A percentile compares a stretch with the other conserved stretches of the same genome.
These are phyloP conservation scores for Steinernema feltiae DNA, from an alignment of 1,140 invertebrate genomes.

Conservation along the genomic window DNA sequence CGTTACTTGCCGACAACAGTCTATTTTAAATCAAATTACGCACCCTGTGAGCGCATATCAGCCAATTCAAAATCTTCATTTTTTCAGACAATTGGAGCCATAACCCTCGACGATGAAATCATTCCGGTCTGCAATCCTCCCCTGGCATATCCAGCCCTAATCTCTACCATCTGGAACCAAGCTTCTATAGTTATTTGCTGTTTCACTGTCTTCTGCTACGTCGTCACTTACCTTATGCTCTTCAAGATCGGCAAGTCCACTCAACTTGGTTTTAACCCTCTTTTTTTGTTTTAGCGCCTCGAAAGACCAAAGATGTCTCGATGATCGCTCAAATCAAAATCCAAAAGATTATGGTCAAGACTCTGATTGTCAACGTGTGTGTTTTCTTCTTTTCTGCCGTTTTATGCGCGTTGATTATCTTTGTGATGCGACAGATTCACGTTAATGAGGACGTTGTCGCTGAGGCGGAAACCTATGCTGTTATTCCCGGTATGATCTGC, in stretches of 20 bases:
- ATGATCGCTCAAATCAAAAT: background rate
- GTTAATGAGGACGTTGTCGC: background rate
- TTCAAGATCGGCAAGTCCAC: background rate
- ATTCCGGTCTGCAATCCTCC: background rate
- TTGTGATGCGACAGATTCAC: background rate
- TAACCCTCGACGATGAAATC: background rate
- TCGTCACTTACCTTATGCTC: background rate
- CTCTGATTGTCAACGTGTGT: background rate
- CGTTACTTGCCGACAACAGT: too few species aligned
- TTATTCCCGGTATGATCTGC: background rate
- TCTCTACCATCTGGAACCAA: background rate
- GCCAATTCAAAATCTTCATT: background rate
- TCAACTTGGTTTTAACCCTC: background rate
- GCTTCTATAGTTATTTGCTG: background rate
- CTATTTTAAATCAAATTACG: too few species aligned
- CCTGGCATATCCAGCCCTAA: background rate
- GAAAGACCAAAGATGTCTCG: background rate
- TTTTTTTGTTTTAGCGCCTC: background rate
- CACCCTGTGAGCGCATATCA: background rate
- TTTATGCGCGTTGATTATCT: background rate
- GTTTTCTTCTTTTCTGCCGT: background rate
- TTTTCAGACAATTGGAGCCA: background rate
- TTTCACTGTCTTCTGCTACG: background rate
- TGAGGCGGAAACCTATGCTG: background rate
- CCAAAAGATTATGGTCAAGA: background rate